Conservation (phyloP, 37 sponge, comb jelly and placozoan species). For the Aphrocallistes beatrix region DNA sequence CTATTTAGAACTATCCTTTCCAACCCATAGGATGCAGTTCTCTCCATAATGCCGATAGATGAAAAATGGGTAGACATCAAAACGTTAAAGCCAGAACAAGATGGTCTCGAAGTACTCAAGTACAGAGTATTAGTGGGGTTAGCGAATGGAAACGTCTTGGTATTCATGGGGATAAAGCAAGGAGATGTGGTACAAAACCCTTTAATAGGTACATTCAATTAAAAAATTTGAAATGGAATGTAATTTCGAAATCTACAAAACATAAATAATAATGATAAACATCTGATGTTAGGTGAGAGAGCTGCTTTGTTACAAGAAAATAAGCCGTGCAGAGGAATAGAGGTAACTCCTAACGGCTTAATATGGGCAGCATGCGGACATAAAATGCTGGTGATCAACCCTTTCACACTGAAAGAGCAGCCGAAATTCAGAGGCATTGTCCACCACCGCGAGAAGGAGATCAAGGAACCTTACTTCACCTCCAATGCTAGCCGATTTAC, state of each 20-base stretch:
- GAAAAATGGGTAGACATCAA: neutral
- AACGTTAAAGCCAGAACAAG: neutral
- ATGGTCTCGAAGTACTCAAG: conserved; percentile 18
- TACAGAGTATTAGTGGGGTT: conserved; percentile 56
- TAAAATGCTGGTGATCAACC: conserved; percentile 45
- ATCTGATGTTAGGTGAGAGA: neutral
- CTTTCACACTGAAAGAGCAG: conserved; percentile 28
- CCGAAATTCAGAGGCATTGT: conserved; percentile 14
- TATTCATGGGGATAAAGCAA: conserved; percentile 44
- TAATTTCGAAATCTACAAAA: neutral
- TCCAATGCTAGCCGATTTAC: neutral
- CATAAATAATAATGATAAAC: neutral
- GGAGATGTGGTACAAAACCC: conserved; percentile 48
- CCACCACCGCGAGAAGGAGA: neutral
- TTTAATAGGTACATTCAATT: conserved; percentile 32
- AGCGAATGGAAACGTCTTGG: conserved; percentile 64
- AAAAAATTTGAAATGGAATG: neutral
- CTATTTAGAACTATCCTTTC: too few species aligned
- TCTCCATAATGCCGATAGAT: conserved; percentile 50
- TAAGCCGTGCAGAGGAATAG: conserved; percentile 45
- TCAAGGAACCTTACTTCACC: neutral
- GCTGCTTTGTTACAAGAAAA: conserved; percentile 8
- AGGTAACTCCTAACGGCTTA: conserved; percentile 26
- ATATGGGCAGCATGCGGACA: conserved; percentile 60
- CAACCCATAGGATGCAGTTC: conserved; percentile 52